Conservation (phyloP, 2,113 vertebrate genomes). For the Vanacampus margaritifer region DNA sequence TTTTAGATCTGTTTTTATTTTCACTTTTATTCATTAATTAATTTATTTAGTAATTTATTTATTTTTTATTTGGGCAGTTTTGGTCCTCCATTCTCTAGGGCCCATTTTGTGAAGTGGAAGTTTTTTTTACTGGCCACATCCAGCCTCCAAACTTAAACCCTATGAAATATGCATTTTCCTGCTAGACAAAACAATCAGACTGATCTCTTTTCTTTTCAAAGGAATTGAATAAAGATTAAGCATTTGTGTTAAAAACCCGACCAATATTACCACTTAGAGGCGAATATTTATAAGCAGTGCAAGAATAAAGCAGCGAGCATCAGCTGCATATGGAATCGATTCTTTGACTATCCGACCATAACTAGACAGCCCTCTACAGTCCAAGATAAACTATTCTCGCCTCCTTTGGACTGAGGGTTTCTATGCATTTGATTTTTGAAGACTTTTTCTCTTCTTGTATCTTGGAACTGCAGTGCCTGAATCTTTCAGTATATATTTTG, state of each 20-base stretch:
- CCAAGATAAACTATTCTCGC: conserved; percentile 31
- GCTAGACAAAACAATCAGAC: too few species aligned
- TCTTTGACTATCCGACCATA: conserved; percentile 67
- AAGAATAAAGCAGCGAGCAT: conserved; percentile 35
- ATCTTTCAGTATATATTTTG: conserved; percentile 2
- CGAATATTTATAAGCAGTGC: conserved; percentile 58
- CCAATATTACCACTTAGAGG: conserved; percentile 68
- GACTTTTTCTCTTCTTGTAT: conserved; percentile 15
- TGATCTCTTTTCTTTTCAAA: background rate
- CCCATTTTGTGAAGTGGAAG: too few species aligned
- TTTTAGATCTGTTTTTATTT: too few species aligned
- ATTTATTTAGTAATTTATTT: too few species aligned
- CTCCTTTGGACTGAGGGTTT: conserved; percentile 25
- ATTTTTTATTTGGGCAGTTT: too few species aligned
- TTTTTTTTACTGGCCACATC: too few species aligned
- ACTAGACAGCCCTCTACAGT: conserved; percentile 41
- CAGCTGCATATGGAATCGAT: conserved; percentile 69
- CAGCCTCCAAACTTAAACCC: too few species aligned
- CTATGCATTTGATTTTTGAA: conserved; percentile 8
- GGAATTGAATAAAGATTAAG: conserved; percentile 29
- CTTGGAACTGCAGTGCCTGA: conserved; percentile 5
- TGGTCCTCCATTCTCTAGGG: too few species aligned
- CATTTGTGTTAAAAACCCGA: conserved; percentile 44
- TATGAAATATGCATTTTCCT: too few species aligned
- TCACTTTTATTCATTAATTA: too few species aligned